Base-by-base conservation (phyloP, 92 coral and sea anemone genomes). In the Zoanthus solanderi region DNA sequence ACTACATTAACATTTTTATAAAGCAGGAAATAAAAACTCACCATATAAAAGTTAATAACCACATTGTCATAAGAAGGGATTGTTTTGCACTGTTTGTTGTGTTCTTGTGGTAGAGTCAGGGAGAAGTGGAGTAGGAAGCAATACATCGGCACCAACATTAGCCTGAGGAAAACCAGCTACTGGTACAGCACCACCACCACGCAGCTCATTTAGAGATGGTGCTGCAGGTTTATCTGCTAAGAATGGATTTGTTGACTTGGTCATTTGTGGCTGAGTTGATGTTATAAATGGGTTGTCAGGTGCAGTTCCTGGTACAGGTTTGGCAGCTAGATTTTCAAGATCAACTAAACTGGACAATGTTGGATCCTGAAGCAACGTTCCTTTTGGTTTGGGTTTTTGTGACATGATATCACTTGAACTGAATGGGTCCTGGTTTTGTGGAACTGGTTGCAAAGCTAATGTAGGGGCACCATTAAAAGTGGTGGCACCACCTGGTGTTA, bases 201-300 rank as follows among this genome's bases (percentile, higher is more conserved):
- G 98, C 14, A 97, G 94, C 91, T 97, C 98, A 89, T 97, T 97
- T 75, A 97, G 75, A 68, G 99, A 95, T 23, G 99, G 99, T 86
- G 94, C 94, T 50, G 92, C 96, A 15, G 99, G 99, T 78, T 93
- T 97, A 47, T 97, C 99, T 84, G 91, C 95, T 78, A 93, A 76
- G 91, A 97, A 97, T 23, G 99, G 99, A 75, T 97, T 97, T 77
- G 88, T 96, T 12, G 98, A 87, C 76, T 91, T 95, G 67, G 92
- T 77, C 17, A 56, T 78, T 75, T 91, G 94, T 34, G 95, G 93
- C 48, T 94, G 95, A 28, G 88, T 83, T 47, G 94, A 89, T 50
- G 85, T 83, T 72, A 95, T 79, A 85, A 97, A 97, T 18, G 99
- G 99, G 69, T 97, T 97, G 28, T 81, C 85, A 6, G 85, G 75